Evolutionary conservation across 2,113 vertebrate genomes (phyloP).

Genomic region (Struthidea cinerea): DNA sequence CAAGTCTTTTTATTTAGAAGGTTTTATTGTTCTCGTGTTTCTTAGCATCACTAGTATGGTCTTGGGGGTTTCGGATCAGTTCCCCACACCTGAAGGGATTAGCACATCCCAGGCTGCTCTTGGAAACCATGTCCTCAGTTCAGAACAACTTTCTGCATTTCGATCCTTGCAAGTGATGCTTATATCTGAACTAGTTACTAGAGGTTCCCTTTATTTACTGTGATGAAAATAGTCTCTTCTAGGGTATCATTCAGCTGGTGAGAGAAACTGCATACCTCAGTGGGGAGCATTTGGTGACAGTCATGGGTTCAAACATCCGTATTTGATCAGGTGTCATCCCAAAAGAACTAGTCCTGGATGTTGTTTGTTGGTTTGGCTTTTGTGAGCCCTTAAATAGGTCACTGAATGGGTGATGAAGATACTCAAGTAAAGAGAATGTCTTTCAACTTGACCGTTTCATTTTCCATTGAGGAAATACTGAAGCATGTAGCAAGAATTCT

Average conservation of each 20-base stretch:
- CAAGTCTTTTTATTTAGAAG: neutral
- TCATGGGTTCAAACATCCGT: neutral
- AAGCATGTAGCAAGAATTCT: neutral
- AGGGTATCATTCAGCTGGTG: neutral
- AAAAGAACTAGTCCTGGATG: neutral
- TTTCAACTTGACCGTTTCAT: neutral
- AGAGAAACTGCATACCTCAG: neutral
- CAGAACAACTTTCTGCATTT: neutral
- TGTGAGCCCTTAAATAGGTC: neutral
- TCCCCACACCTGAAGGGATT: neutral
- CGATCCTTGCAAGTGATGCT: neutral
- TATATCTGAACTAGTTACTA: neutral
- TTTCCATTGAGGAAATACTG: neutral
- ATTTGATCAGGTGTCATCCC: neutral
- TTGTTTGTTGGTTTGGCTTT: neutral
- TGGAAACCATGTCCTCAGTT: neutral
- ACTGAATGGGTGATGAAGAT: neutral
- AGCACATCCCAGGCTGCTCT: accelerated
- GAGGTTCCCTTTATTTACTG: neutral
- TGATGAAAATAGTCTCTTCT: neutral
- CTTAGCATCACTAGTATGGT: neutral
- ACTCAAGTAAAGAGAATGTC: neutral
- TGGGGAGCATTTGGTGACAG: neutral
- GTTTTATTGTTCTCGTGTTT: neutral
- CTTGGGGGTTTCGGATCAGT: neutral